phyloP scores from a whole-genome alignment of 2,888 invertebrate species.

The Craniophora ligustri region DNA sequence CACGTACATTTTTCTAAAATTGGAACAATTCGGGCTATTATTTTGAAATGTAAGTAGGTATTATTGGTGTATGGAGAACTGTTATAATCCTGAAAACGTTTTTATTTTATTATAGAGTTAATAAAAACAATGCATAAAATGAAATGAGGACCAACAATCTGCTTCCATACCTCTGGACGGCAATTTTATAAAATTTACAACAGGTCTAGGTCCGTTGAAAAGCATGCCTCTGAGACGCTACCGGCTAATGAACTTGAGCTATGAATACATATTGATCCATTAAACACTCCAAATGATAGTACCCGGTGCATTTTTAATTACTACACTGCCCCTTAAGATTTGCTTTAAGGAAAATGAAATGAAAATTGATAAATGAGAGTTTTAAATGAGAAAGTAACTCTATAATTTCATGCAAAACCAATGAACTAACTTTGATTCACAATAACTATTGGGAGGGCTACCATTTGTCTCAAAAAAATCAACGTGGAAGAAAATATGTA shows the following conservation, averaged over 20 bases:
- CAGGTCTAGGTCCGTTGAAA: slow-evolving; percentile 56
- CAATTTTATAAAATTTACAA: slow-evolving; percentile 66
- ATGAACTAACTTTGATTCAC: too few relatives aligned
- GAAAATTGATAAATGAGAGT: slow-evolving; percentile 10
- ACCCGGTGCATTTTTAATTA: slow-evolving; percentile 75
- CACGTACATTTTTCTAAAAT: not conserved
- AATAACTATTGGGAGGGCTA: too few relatives aligned
- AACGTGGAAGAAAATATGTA: too few relatives aligned
- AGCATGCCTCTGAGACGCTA: slow-evolving; percentile 58
- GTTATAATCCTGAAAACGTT: too few relatives aligned
- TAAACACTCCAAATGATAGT: slow-evolving; percentile 68
- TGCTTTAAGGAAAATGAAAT: slow-evolving; percentile 52
- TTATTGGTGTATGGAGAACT: too few relatives aligned
- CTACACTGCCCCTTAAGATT: slow-evolving; percentile 64
- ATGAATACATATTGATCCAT: slow-evolving; percentile 85
- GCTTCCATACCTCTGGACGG: slow-evolving; percentile 30
- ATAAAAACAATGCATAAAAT: not conserved
- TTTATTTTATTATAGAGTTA: not conserved
- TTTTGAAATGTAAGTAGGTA: too few relatives aligned
- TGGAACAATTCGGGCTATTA: not conserved
- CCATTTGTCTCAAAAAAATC: too few relatives aligned
- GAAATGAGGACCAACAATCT: slow-evolving; percentile 15
- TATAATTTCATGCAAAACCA: too few relatives aligned
- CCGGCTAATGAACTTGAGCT: slow-evolving; percentile 74
- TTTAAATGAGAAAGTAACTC: too few relatives aligned